A percentile compares a stretch with the other conserved stretches of the same genome.
phyloP scores from a whole-genome alignment of 2,797 vertebrate species.

The Spatula clypeata region DNA sequence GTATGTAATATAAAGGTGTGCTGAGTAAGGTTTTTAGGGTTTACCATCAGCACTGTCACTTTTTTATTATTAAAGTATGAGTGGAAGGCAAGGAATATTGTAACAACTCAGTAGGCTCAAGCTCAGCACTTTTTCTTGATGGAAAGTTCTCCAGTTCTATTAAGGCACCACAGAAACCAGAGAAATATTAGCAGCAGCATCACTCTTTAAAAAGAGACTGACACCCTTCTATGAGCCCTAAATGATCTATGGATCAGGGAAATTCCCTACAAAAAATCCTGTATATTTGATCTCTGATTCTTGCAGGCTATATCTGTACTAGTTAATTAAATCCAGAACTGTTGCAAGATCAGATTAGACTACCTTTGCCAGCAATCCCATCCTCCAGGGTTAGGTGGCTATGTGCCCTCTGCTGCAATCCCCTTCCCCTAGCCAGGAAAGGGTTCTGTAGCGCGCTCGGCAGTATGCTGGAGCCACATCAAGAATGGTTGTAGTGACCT shows the following conservation, averaged over 20 bases:
- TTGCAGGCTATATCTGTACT: neutral
- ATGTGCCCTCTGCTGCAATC: accelerated
- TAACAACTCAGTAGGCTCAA: neutral
- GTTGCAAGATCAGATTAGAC: neutral
- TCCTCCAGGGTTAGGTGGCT: neutral
- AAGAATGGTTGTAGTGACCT: neutral
- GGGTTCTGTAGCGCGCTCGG: too few species aligned
- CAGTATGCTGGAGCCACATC: neutral
- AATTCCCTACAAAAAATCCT: neutral
- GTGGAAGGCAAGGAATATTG: neutral
- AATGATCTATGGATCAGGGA: neutral
- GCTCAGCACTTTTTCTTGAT: neutral
- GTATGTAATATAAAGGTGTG: neutral
- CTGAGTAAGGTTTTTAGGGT: neutral
- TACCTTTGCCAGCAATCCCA: neutral
- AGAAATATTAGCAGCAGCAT: neutral
- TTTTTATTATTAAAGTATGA: neutral
- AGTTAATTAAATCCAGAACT: neutral
- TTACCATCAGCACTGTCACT: neutral
- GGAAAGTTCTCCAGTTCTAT: neutral
- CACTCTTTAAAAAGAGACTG: neutral
- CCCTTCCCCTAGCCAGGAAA: neutral
- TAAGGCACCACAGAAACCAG: neutral
- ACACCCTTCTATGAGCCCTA: neutral
- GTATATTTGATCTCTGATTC: neutral